Conservation (phyloP, 2,888 invertebrate genomes). For the Villa cingulata region DNA sequence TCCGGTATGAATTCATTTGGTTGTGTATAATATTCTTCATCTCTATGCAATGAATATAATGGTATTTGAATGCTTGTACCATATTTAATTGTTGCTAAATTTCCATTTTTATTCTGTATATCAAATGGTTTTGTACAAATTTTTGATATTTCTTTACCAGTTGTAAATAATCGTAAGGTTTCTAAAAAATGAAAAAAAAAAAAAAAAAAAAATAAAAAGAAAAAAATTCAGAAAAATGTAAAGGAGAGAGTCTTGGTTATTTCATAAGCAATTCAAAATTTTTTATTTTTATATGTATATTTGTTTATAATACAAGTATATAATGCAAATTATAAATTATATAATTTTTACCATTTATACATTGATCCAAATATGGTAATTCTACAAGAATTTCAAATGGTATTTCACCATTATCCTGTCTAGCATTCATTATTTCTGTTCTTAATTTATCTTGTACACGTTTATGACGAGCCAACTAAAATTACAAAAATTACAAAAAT, state of each 20-base stretch:
- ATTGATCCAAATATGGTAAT: slow-evolving; percentile 28
- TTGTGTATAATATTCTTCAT: slow-evolving; percentile 24
- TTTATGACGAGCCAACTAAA: too few relatives aligned
- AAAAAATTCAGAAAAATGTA: too few relatives aligned
- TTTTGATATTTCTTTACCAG: slow-evolving; percentile 19
- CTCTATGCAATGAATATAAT: slow-evolving; percentile 20
- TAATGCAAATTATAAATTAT: too few relatives aligned
- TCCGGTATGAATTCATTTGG: slow-evolving; percentile 26
- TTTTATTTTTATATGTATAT: too few relatives aligned
- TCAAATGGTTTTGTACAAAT: slow-evolving; percentile 24
- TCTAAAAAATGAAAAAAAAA: too few relatives aligned
- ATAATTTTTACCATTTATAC: slow-evolving; percentile 30
- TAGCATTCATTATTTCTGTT: slow-evolving; percentile 19
- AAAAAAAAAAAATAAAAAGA: too few relatives aligned
- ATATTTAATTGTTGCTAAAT: slow-evolving; percentile 17
- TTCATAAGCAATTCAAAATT: too few relatives aligned
- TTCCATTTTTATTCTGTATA: slow-evolving; percentile 22
- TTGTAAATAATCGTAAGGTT: slow-evolving; percentile 23
- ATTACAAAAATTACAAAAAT: too few relatives aligned
- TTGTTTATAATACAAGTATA: too few relatives aligned
- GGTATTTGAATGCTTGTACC: slow-evolving; percentile 23
- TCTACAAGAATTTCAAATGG: slow-evolving; percentile 26
- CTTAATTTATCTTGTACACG: slow-evolving; percentile 21
- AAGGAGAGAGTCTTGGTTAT: too few relatives aligned
- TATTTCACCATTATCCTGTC: slow-evolving; percentile 15